Percentiles rank a stretch among this genome's conserved stretches.
These are phyloP conservation scores for Myotis planiceps DNA, from an alignment of 2,797 vertebrate genomes.

Conservation along the genomic window DNA sequence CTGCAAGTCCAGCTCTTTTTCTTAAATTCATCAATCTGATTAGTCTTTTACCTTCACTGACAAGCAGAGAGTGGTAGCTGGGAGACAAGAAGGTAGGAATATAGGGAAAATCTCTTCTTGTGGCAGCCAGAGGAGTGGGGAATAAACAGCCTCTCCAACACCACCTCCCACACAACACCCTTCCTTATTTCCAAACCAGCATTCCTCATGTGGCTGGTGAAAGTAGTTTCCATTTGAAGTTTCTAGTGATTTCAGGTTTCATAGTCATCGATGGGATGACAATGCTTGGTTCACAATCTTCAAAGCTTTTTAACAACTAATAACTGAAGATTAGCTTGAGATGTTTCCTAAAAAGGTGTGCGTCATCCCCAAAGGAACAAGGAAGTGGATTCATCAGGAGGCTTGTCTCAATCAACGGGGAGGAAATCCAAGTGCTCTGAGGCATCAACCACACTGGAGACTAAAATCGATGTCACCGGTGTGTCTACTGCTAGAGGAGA, in stretches of 20 bases:
- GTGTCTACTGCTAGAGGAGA: not conserved
- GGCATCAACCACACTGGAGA: not conserved
- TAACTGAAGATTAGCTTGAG: constrained; percentile 23
- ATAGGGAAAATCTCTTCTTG: not conserved
- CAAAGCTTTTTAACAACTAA: constrained; percentile 10
- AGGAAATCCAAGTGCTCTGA: not conserved
- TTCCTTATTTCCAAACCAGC: not conserved
- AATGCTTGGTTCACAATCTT: not conserved
- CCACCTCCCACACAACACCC: no score
- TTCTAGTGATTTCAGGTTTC: constrained; percentile 41
- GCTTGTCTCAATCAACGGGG: constrained; percentile 2
- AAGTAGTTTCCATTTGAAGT: not conserved
- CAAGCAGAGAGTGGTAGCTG: not conserved
- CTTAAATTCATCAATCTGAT: not conserved
- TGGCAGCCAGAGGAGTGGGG: not conserved
- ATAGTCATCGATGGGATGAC: not conserved
- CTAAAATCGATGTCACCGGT: constrained; percentile 3
- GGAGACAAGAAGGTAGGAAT: not conserved
- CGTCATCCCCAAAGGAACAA: constrained; percentile 38
- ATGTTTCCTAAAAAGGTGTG: constrained; percentile 45
- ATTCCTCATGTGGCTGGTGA: not conserved
- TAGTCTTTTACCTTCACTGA: not conserved
- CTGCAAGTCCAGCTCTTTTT: not conserved
- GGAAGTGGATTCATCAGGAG: not conserved
- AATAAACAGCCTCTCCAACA: no score